Percentiles rank a stretch among this genome's conserved stretches.
Conservation (phyloP, 92 coral and sea anemone species). For the Zoanthus sansibaricus region DNA sequence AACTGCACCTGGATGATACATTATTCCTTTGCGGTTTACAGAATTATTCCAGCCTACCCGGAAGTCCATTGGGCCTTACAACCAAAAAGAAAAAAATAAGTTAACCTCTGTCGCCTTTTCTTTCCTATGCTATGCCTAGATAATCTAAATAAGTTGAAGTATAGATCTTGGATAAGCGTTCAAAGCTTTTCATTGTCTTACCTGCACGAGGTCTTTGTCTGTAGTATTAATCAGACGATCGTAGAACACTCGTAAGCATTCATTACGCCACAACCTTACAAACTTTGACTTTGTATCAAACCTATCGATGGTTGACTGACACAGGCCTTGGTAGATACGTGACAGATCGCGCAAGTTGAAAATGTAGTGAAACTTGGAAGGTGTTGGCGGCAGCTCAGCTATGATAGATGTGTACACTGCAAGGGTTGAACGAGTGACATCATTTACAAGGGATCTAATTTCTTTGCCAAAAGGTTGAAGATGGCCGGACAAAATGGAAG, state of each 20-base stretch:
- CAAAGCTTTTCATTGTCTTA: neutral
- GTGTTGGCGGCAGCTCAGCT: conserved; percentile 94
- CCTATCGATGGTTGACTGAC: conserved; percentile 95
- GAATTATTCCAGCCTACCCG: neutral
- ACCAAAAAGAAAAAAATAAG: too few relatives aligned
- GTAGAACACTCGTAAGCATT: conserved; percentile 97
- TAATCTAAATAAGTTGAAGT: neutral
- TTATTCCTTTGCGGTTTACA: too few relatives aligned
- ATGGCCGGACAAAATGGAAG: conserved; percentile 90
- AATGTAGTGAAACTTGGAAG: conserved; percentile 98
- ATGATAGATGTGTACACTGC: conserved; percentile 86
- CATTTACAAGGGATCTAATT: conserved; percentile 76
- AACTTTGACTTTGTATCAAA: conserved; percentile 91
- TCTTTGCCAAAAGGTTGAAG: conserved; percentile 92
- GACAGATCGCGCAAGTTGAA: conserved; percentile 98
- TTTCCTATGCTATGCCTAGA: neutral
- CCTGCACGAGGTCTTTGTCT: conserved; percentile 88
- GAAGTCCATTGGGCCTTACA: too few relatives aligned
- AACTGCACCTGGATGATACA: too few relatives aligned
- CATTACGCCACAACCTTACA: conserved; percentile 98
- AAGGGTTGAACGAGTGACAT: conserved; percentile 85
- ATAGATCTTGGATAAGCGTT: neutral
- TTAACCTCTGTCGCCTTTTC: too few relatives aligned
- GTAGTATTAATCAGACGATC: conserved; percentile 91
- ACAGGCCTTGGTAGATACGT: conserved; percentile 97